Evolutionary conservation across 1,140 invertebrate species (phyloP), one percentile per base, ranked within the genome.

Genomic region (Bombus affinis): DNA sequence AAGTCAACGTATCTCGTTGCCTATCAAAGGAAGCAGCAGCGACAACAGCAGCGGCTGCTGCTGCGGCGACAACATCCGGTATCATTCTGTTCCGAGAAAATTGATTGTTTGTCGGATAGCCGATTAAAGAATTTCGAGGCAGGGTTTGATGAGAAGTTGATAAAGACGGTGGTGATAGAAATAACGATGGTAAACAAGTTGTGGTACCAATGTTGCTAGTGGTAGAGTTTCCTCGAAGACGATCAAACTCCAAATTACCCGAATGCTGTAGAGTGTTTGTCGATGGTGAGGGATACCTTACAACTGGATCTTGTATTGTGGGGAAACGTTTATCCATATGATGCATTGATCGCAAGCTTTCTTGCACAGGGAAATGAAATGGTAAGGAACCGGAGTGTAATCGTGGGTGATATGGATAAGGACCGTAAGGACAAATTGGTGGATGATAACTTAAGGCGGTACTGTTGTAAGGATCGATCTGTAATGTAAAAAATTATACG

Each of bases 391-490:
- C 13, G 1, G 88, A 70, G n/a, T 90, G 86, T 28, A 90, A 57
- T 0, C 89, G 89, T n/a, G 89, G 68, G 1, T 90, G 77, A 68
- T 88, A 90, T 0, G 86, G 59, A 25, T 90, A 90, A 62, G 72
- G 37, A 15, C 71, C 68, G 18, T 88, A 90, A 0, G 89, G 86
- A 57, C 62, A 90, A 4, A 90, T 53, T 0, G 91, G n/a, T 47
- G 92, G 65, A 47, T 91, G 89, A 59, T 92, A 93, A 35, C 77
- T 86, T 37, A 91, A 89, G 15, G 88, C 59, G 13, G 89, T 37
- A 9, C 73, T 42, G 3, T 72, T 62, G 32, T 92, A 93, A 9
- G 92, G 90, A 77, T 93, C 90, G 12, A 93, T 87, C 93, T 94
- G 77, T 18, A 90, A 90, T 79, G 22, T 25, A n/a, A 44, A 68